Evolutionary conservation across 2,888 invertebrate genomes (phyloP).

Genomic region (Drosophila lutescens): DNA sequence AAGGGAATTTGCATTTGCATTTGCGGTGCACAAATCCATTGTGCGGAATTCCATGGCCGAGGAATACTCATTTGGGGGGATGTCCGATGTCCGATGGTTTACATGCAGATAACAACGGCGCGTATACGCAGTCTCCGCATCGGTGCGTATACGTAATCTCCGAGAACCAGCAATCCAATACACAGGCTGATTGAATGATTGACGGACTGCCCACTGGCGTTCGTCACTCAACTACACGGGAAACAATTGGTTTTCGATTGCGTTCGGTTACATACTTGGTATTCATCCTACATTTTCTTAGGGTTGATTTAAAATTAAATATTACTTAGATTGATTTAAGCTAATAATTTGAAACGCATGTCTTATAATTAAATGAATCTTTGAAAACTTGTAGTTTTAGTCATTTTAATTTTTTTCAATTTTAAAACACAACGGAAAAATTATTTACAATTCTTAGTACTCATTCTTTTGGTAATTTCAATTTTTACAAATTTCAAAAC

Average conservation of each 20-base stretch:
- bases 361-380: too few relatives aligned
- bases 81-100: neutral
- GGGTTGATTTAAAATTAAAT: neutral
- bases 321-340: neutral
- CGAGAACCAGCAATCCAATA: neutral
- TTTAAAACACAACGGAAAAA: too few relatives aligned
- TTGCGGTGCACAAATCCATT: conserved; percentile 8
- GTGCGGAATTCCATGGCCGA: neutral
- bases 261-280: neutral
- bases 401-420: too few relatives aligned
- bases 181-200: conserved; percentile 1
- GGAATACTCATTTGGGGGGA: conserved; percentile 5
- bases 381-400: too few relatives aligned
- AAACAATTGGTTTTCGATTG: neutral
- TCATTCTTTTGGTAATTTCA: too few relatives aligned
- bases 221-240: neutral
- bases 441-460: too few relatives aligned
- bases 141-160: conserved; percentile 5
- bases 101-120: conserved; percentile 2
- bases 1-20: conserved; percentile 13
- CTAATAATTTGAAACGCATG: too few relatives aligned
- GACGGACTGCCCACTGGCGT: neutral
- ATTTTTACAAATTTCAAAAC: too few relatives aligned
- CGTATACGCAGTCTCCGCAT: conserved; percentile 8
- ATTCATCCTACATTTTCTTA: neutral